These are phyloP conservation scores for Apodemia zela DNA, from an alignment of 2,888 invertebrate genomes.

Conservation along the genomic window DNA sequence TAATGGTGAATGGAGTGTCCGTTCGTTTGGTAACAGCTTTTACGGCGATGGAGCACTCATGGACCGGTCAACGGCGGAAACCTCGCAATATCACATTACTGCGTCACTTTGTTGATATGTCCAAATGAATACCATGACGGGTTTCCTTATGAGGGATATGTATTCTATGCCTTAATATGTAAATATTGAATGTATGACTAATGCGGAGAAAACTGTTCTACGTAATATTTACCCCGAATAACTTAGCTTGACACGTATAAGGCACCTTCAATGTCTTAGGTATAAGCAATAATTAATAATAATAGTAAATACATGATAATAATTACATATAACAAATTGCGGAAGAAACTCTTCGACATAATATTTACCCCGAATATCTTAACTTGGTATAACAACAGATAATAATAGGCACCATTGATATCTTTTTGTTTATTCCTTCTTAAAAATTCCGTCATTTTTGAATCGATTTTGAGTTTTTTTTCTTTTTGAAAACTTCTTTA, in stretches of 20 bases:
- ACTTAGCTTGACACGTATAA: too few species aligned
- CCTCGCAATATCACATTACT: slow-evolving; percentile 33
- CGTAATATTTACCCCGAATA: not conserved
- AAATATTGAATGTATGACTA: slow-evolving; percentile 12
- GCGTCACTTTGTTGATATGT: slow-evolving; percentile 19
- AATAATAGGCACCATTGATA: too few species aligned
- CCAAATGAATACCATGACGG: slow-evolving; percentile 32
- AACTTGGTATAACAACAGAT: too few species aligned
- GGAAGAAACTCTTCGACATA: not conserved
- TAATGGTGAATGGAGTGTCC: slow-evolving; percentile 62
- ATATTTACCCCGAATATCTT: not conserved
- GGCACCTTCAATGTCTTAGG: too few species aligned
- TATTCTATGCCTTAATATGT: slow-evolving; percentile 6
- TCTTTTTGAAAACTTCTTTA: too few species aligned
- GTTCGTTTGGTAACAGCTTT: slow-evolving; percentile 41
- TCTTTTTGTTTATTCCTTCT: too few species aligned
- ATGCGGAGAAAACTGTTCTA: not conserved
- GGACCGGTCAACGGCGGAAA: slow-evolving; percentile 41
- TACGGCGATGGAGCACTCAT: slow-evolving; percentile 33
- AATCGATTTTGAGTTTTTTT: too few species aligned
- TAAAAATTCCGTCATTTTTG: too few species aligned
- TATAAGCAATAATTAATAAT: too few species aligned
- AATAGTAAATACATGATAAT: too few species aligned
- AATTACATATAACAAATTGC: not conserved
- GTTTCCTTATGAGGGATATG: slow-evolving; percentile 30